Evolutionary conservation across 1,140 invertebrate genomes (phyloP), one percentile per base, ranked within the genome.

Genomic region (Goniozus legneri): DNA sequence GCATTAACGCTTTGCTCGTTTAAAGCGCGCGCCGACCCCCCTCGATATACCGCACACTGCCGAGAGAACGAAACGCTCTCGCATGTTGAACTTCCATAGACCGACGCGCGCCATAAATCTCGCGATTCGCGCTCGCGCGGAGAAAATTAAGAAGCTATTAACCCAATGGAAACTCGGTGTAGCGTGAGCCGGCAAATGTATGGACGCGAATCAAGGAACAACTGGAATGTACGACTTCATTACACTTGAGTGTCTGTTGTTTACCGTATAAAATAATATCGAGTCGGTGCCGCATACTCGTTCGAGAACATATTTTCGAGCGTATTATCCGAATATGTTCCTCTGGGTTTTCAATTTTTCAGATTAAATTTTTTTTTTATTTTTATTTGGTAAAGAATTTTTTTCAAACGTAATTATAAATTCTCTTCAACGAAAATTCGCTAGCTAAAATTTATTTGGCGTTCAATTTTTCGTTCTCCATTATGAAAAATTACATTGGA

Each of bases 1-100:
- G 27, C 40, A 32, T 42, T 42, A 42, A 31, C 40, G 40, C 40
- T 42, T 32, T 13, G 24, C 40, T 42, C 37, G 37, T 39, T 42
- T 18, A 33, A 32, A 42, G n/a, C 40, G 38, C 20, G 15, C 40
- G 20, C 24, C 24, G 24, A 27, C 18, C 15, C 40, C 4, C 27
- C 10, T 14, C 31, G 31, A 42, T 42, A 22, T 42, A n/a, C n/a
- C n/a, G n/a, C n/a, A n/a, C n/a, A n/a, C n/a, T n/a, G n/a, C 40
- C 14, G 22, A 21, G 24, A 6, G 37, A 31, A 27, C 24, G 16
- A 42, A 42, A 42, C 24, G 31, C 40, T 31, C 27, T 27, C 24
- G 24, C 24, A 27, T 27, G 24, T 27, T 10, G 4, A 27, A 27
- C 24, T 27, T 27, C 24, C 24, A 27, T 27, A 27, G 24, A 27